Evolutionary conservation across 2,797 vertebrate species (phyloP), one percentile per base, ranked within the genome.

Genomic region (Sebastes ruberrimus): DNA sequence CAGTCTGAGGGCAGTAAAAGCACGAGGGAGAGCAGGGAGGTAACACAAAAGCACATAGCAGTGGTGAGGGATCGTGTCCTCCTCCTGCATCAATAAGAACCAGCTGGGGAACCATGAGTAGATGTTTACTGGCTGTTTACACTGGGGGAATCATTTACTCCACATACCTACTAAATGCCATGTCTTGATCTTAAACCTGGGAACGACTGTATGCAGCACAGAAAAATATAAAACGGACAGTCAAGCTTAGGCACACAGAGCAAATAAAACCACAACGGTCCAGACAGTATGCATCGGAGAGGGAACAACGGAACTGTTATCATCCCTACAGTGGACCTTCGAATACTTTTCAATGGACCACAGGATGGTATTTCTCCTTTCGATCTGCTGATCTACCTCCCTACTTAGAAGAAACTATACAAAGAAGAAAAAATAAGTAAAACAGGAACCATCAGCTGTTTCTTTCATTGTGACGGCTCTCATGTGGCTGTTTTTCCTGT

Each of bases 91-190:
- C 59, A 79, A 79, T 78, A 63, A 80, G 28, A 84, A 86, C 25
- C 80, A 89, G 76, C 79, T 80, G 75, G 53, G 38, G 14, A 74
- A 11, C 23, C 52, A 66, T 18, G 30, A 35, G 63, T 83, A 27
- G 53, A 67, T 57, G 59, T 78, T 81, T 74, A 78, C 68, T 46
- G 28, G 56, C 33, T 57, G 42, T 88, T 88, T 75, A 89, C 71
- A 73, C 42, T 52, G 55, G 16, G 42, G 33, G 33, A 55, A 75
- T 88, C 10, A 83, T 85, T 89, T 67, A 85, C 55, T 76, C 61
- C 16, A 11, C 53, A 76, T 55, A 64, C 59, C 33, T 30, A 74
- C 71, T 71, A 75, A 78, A 81, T 70, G 30, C 14, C 70, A 77
- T 3, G 20, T 79, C 53, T 61, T 3, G 7, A 72, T 74, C n/a